These are phyloP conservation scores for Drosophila sucinea DNA, from an alignment of 1,140 invertebrate species.

Conservation along the genomic window DNA sequence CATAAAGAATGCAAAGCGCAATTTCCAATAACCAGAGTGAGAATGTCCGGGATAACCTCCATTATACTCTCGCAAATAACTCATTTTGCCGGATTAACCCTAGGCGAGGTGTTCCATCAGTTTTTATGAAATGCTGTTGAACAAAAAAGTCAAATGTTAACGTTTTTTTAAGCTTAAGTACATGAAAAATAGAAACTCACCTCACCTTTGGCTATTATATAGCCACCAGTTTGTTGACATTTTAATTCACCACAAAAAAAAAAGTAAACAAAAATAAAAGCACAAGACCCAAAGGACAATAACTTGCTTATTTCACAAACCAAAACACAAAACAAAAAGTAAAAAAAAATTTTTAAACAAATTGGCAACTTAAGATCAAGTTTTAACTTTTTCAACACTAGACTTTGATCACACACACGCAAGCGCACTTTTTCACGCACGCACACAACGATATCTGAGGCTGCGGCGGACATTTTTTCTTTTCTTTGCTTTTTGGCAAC, in stretches of 20 bases:
- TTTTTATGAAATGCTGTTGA: too few relatives aligned
- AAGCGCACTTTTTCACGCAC: background rate
- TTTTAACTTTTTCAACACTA: background rate
- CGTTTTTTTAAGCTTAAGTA: too few relatives aligned
- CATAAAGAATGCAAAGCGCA: background rate
- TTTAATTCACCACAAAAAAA: background rate
- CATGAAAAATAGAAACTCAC: background rate
- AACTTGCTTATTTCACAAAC: too few relatives aligned
- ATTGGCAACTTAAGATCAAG: background rate
- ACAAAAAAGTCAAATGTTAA: too few relatives aligned
- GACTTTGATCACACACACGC: background rate
- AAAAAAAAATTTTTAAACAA: background rate
- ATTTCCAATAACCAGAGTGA: background rate
- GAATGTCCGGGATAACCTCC: background rate
- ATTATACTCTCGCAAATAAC: background rate
- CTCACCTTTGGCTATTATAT: background rate
- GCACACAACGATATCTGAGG: too few relatives aligned
- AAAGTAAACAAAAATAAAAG: background rate
- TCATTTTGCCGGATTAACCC: too few relatives aligned
- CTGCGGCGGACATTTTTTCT: background rate
- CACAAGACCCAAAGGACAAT: background rate
- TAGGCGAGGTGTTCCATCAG: too few relatives aligned
- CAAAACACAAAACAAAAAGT: background rate
- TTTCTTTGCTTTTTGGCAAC: background rate
- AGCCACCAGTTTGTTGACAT: background rate